These are phyloP conservation scores for Molorchus minor DNA, from an alignment of 2,888 invertebrate species.

Conservation along the genomic window DNA sequence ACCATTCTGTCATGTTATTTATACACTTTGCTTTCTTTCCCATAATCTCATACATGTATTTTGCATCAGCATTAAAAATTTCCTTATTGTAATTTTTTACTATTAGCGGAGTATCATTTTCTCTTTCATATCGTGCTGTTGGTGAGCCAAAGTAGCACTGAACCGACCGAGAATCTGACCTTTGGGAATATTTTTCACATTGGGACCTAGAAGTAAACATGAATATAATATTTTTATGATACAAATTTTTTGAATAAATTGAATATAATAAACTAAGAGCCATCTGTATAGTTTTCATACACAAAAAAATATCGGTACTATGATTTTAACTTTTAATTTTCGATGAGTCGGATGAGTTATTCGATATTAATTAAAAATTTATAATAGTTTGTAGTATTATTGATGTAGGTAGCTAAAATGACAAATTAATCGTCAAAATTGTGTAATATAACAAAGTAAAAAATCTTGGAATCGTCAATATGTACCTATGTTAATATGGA, in stretches of 20 bases:
- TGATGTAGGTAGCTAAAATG: no score
- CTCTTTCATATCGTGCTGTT: constrained; percentile 32
- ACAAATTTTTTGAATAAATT: background rate
- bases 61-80: constrained; percentile 33
- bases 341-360: no score
- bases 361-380: no score
- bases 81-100: constrained; percentile 34
- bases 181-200: constrained; percentile 32
- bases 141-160: constrained; percentile 34
- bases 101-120: constrained; percentile 15
- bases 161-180: constrained; percentile 37
- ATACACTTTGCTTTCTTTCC: constrained; percentile 61
- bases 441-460: no score
- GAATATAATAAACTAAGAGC: no score
- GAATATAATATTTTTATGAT: background rate
- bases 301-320: no score
- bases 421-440: no score
- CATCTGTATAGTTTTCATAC: no score
- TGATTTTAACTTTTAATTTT: no score
- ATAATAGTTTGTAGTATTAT: no score
- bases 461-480: no score
- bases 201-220: constrained; percentile 8
- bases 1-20: constrained; percentile 58
- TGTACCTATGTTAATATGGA: no score
- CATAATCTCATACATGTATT: constrained; percentile 67